Evolutionary conservation across 2,113 vertebrate species (phyloP).

Genomic region (Australoheros scitulus): DNA sequence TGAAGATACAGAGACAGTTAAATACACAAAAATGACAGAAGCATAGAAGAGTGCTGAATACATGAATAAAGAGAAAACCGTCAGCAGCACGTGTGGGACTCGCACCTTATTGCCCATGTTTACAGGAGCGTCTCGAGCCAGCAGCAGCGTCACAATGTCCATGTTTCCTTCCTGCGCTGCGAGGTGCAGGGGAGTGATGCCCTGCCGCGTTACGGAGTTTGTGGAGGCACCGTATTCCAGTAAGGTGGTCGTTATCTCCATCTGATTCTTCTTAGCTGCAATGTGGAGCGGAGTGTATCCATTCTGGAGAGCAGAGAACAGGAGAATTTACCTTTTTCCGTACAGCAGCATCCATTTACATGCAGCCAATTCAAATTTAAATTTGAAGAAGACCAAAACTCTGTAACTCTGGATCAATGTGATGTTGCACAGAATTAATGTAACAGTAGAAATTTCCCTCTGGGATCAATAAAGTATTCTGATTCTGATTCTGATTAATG

Average conservation of each 20-base stretch:
- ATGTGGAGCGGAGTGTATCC: conserved; percentile 98
- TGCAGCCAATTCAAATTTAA: neutral
- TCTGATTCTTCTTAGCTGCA: conserved; percentile 98
- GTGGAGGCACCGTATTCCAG: conserved; percentile 96
- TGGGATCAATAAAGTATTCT: too few species aligned
- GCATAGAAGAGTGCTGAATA: neutral
- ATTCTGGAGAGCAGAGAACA: conserved; percentile 81
- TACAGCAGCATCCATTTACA: neutral
- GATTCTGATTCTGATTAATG: too few species aligned
- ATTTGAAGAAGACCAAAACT: neutral
- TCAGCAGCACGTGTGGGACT: neutral
- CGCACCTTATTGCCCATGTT: conserved; percentile 93
- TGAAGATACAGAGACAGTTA: conserved; percentile 59
- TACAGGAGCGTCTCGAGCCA: conserved; percentile 89
- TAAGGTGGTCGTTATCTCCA: conserved; percentile 96
- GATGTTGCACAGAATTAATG: neutral
- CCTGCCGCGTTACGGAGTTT: conserved; percentile 90
- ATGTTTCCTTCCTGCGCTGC: conserved; percentile 95
- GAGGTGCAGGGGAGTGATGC: conserved; percentile 93
- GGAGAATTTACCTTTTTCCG: neutral
- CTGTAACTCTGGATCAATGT: neutral
- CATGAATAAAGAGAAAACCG: neutral
- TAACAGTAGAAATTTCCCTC: too few species aligned
- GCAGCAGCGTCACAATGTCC: conserved; percentile 94
- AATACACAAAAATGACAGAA: neutral